A percentile compares a stretch with the other conserved stretches of the same genome.
These are phyloP conservation scores for Limnephilus auricula DNA, from an alignment of 2,888 invertebrate genomes.

Conservation along the genomic window DNA sequence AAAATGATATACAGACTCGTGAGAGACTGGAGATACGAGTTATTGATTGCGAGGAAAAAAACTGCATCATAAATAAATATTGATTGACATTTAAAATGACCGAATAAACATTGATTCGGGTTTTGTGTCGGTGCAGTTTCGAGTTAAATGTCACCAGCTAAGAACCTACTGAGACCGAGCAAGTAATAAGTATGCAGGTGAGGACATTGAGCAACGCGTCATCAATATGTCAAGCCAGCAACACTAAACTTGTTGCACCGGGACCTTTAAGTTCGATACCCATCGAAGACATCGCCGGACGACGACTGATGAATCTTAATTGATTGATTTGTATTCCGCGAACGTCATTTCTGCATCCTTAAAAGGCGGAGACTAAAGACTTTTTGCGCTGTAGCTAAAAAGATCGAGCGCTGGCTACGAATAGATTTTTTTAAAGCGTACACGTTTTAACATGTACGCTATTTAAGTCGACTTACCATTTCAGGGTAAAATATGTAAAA, in stretches of 20 bases:
- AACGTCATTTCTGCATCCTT: constrained; percentile 23
- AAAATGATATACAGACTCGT: neutral
- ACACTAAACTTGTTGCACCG: constrained; percentile 25
- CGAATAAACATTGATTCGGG: constrained; percentile 22
- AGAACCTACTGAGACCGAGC: neutral
- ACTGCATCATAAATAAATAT: neutral
- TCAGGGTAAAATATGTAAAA: neutral
- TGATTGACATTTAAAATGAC: constrained; percentile 41
- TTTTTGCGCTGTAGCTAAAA: neutral
- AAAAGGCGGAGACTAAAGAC: constrained; percentile 21
- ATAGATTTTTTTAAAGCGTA: constrained; percentile 14
- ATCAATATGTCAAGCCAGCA: constrained; percentile 14
- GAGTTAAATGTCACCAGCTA: constrained; percentile 34
- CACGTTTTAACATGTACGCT: neutral
- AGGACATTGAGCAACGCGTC: constrained; percentile 24
- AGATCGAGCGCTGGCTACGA: neutral
- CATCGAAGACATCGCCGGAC: constrained; percentile 7
- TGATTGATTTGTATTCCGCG: constrained; percentile 25
- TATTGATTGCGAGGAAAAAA: neutral
- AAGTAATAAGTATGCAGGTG: neutral
- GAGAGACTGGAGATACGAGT: neutral
- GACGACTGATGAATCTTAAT: constrained; percentile 36
- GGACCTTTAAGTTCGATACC: constrained; percentile 38
- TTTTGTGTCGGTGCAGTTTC: neutral
- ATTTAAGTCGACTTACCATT: neutral